Percentiles rank a stretch among this genome's conserved stretches.
These are phyloP conservation scores for Halesus radiatus DNA, from an alignment of 1,140 invertebrate genomes.

Conservation along the genomic window DNA sequence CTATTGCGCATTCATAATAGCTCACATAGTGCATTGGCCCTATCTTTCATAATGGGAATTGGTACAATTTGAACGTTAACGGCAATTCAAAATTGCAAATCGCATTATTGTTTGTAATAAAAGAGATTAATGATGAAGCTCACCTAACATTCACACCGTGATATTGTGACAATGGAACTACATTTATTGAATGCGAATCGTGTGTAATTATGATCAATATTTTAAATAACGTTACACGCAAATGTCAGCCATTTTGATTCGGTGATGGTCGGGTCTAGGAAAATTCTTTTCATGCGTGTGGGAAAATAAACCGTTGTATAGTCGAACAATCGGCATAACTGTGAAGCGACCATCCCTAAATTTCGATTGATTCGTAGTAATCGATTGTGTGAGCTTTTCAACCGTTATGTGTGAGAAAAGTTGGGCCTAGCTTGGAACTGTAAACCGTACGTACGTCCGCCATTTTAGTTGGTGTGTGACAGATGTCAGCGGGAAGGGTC, in stretches of 20 bases:
- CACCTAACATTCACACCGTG: not conserved
- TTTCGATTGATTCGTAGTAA: slow-evolving; percentile 48
- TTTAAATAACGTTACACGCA: slow-evolving; percentile 38
- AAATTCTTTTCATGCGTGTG: slow-evolving; percentile 46
- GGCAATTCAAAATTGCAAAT: too few species aligned
- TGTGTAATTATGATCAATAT: slow-evolving; percentile 42
- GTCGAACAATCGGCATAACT: slow-evolving; percentile 18
- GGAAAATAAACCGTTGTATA: slow-evolving; percentile 33
- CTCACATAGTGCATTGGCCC: too few species aligned
- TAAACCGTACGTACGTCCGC: not conserved
- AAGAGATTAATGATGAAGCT: too few species aligned
- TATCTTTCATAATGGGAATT: too few species aligned
- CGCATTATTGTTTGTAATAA: too few species aligned
- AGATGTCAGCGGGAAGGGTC: too few species aligned
- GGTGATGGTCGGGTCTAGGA: not conserved
- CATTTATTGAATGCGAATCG: slow-evolving; percentile 10
- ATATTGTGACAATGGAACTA: not conserved
- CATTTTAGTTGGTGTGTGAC: slow-evolving; percentile 27
- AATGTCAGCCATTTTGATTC: slow-evolving; percentile 38
- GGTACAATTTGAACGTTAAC: too few species aligned
- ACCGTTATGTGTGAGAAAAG: slow-evolving; percentile 52
- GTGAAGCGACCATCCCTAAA: slow-evolving; percentile 50
- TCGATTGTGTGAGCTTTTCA: slow-evolving; percentile 44
- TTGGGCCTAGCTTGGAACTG: not conserved
- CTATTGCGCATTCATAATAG: too few species aligned